Evolutionary conservation across 2,888 invertebrate species (phyloP), one percentile per base, ranked within the genome.

Genomic region (Morpho achilles): DNA sequence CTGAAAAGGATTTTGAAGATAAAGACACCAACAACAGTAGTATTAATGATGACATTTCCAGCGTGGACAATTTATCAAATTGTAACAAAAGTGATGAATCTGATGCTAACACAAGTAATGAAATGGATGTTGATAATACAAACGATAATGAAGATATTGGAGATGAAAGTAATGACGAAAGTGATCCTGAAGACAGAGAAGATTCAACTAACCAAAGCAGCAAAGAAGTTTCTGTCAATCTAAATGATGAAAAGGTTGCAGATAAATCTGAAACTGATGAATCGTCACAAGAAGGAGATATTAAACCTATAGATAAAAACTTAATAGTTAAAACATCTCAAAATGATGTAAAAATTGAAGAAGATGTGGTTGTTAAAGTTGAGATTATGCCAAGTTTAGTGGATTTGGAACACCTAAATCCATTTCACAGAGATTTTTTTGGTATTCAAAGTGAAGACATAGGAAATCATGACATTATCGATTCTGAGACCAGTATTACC

Each of bases 351-450:
- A 53, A 59, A 32, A 16, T 53, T 10, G 65, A 69, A 32, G 58
- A 63, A 1, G 56, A 44, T 1, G 47, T 77, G 3, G 61, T 72
- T 43, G 67, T 82, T 0, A 82, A 82, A 67, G 63, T 76, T 0
- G 84, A 83, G 53, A 55, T 64, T 0, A 39, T 74, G 3, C 60
- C 70, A 0, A 71, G 68, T 45, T 74, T 76, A 68, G 65, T 65
- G 0, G 79, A 79, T 7, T 60, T 67, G 2, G 77, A 79, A 3
- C 67, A 63, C 7, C 56, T 69, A 0, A 74, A 74, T 32, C 84
- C 86, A 0, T 88, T 82, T 59, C 66, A 72, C 5, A 75, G 71
- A 45, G 89, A 89, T 55, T 41, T 56, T 8, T 74, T 81, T 50
- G 85, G 82, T 0, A 67, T 79, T 0, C 59, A 63, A 0, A 70